phyloP scores from a whole-genome alignment of 2,113 vertebrate species.

The Alligator sinensis region DNA sequence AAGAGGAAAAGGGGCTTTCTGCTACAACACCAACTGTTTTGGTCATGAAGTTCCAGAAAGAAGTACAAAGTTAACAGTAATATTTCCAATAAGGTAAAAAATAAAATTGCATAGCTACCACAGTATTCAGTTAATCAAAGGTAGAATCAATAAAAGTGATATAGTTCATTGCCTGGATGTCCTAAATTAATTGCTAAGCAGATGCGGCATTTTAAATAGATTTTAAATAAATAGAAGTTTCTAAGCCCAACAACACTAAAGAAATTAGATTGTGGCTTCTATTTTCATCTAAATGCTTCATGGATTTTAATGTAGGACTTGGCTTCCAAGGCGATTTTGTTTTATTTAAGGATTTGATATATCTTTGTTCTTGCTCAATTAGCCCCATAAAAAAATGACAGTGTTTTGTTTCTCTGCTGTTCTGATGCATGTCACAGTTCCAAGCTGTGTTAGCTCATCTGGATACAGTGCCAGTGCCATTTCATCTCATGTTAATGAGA shows the following conservation, averaged over 20 bases:
- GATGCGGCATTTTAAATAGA: background rate
- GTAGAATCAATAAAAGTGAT: background rate
- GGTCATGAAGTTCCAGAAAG: background rate
- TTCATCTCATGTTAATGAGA: background rate
- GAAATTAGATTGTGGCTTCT: background rate
- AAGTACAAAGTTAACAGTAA: background rate
- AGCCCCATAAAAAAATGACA: background rate
- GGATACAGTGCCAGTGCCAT: background rate
- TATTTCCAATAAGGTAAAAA: background rate
- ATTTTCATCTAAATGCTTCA: background rate
- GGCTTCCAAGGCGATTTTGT: background rate
- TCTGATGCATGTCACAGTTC: background rate
- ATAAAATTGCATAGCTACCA: background rate
- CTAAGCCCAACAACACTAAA: background rate
- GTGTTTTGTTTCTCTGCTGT: background rate
- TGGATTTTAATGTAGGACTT: background rate
- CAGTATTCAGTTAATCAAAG: background rate
- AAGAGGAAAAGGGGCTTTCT: too few relatives aligned
- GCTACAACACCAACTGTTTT: background rate
- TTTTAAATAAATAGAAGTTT: background rate
- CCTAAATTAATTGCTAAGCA: background rate
- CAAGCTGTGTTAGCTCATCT: background rate
- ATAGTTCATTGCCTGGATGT: background rate
- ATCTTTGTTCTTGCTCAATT: background rate
- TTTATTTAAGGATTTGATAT: slow-evolving; percentile 4